Conservation (phyloP, 2,797 vertebrate species). For the Furcifer pardalis region DNA sequence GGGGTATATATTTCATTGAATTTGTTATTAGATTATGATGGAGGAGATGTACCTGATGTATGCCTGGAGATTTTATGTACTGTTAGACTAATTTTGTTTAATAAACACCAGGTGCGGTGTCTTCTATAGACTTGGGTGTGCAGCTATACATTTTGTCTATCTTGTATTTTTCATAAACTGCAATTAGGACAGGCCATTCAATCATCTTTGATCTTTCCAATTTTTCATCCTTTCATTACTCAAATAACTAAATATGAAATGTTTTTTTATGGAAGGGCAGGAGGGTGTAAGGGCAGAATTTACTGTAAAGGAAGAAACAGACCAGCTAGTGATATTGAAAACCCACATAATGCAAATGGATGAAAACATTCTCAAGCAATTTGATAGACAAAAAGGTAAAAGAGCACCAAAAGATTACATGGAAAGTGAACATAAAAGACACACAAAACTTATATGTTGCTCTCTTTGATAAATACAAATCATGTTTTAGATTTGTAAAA, state of each 20-base stretch:
- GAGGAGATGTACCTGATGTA: neutral
- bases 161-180: neutral
- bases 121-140: neutral
- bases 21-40: neutral
- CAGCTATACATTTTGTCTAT: neutral
- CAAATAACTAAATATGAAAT: neutral
- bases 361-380: no score
- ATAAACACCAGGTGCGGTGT: conserved; percentile 4
- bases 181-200: neutral
- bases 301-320: neutral
- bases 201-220: neutral
- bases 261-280: neutral
- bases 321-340: no score
- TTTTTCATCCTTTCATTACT: neutral
- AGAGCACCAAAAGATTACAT: no score
- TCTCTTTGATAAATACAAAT: no score
- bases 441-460: no score
- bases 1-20: neutral
- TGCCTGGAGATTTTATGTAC: neutral
- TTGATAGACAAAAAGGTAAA: no score
- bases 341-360: no score
- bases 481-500: no score
- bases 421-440: no score
- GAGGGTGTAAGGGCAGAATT: neutral
- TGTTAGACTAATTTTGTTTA: neutral